Conservation (phyloP, 2,113 vertebrate genomes). For the Setophaga coronata region DNA sequence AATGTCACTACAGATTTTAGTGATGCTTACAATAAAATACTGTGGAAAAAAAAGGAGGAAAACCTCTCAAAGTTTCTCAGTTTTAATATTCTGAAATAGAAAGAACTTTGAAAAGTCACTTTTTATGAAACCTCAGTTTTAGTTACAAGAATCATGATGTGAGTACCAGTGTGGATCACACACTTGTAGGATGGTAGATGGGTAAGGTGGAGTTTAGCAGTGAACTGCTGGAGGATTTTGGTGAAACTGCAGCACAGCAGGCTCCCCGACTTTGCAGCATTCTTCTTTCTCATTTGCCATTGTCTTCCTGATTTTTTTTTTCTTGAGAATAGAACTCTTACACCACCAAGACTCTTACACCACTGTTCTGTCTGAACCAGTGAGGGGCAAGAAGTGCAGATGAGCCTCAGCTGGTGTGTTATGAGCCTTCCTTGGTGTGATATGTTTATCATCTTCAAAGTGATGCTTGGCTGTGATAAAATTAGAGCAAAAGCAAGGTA, state of each 20-base stretch:
- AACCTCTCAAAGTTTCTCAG: background rate
- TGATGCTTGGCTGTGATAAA: background rate
- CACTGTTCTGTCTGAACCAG: background rate
- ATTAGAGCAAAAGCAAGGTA: slow-evolving; percentile 7
- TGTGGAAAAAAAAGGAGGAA: accelerated
- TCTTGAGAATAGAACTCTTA: background rate
- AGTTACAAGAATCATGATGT: background rate
- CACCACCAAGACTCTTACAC: background rate
- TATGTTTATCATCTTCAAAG: background rate
- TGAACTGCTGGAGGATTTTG: background rate
- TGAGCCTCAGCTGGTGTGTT: background rate
- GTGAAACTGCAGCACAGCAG: background rate
- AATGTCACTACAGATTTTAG: background rate
- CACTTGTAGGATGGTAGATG: too few species aligned
- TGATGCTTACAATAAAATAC: background rate
- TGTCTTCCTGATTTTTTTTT: background rate
- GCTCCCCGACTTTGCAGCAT: background rate
- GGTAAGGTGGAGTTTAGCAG: background rate
- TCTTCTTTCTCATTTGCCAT: background rate
- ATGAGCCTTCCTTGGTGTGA: background rate
- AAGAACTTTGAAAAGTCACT: background rate
- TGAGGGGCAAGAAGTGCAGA: background rate
- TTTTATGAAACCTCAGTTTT: background rate
- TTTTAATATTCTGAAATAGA: background rate
- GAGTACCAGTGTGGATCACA: background rate